Evolutionary conservation across 2,113 vertebrate genomes (phyloP), one percentile per base, ranked within the genome.

Genomic region (Lagenorhynchus albirostris): DNA sequence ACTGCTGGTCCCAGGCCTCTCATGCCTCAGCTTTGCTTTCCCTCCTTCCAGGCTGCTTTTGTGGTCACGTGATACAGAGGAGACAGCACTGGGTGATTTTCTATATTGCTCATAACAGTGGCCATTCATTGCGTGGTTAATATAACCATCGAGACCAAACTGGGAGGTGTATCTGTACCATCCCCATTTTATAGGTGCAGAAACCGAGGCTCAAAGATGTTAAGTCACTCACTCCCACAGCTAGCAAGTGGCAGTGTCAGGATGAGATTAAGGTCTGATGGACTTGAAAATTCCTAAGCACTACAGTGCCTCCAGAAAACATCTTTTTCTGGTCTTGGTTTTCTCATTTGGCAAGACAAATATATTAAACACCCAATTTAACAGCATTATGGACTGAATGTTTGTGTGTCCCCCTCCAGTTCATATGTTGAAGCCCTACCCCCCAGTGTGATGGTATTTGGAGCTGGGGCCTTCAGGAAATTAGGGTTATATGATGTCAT

Each of bases 331-430:
- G 68, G 18, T 36, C 9, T 65, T 60, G 25, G 4, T 71, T 82
- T 86, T 53, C 60, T 90, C 10, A 77, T 29, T 77, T 53, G 33
- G 33, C 50, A 65, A 58, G 44, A 36, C 26, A 76, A 67, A 44
- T 38, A 36, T 21, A 65, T 77, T 33, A 79, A 77, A 81, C 62
- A 44, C 12, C 29, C 92, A n/a, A 76, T 86, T 47, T 53, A 89
- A 74, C 67, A 20, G 33, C 25, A 29, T n/a, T 55, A 47, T 14
- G 31, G 36, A 29, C 62, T 44, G 47, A 58, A 44, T 1, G 10
- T 18, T 11, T 33, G 8, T 0, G 0, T 10, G 26, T 21, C 47
- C 13, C 6, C 17, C 17, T 14, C n/a, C 60, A 20, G 23, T 47
- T 60, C 83, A 5, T 29, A 60, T 5, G 25, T 8, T 41, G 91